A percentile compares a stretch with the other conserved stretches of the same genome.
phyloP scores from a whole-genome alignment of 2,888 invertebrate genomes.

The Anarsia innoxiella region DNA sequence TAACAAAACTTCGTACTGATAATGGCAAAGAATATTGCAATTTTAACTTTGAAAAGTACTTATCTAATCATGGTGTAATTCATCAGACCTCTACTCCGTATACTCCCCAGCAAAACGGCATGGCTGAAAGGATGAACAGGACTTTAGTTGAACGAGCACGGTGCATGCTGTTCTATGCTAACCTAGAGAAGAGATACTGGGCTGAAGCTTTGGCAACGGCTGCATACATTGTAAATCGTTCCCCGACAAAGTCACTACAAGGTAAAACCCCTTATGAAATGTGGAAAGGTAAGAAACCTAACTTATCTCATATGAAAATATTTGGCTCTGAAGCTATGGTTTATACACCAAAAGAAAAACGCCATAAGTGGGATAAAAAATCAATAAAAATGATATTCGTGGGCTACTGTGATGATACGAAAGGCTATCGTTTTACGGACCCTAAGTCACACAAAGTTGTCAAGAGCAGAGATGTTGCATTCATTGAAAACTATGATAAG shows the following conservation, averaged over 20 bases:
- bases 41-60: too few species aligned
- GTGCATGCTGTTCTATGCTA: slow-evolving; percentile 19
- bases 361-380: slow-evolving; percentile 14
- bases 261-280: slow-evolving; percentile 10
- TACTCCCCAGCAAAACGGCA: slow-evolving; percentile 31
- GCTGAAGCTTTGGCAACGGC: slow-evolving; percentile 13
- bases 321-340: slow-evolving; percentile 14
- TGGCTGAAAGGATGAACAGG: slow-evolving; percentile 26
- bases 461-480: slow-evolving; percentile 14
- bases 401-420: slow-evolving; percentile 14
- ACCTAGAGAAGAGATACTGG: slow-evolving; percentile 15
- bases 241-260: slow-evolving; percentile 7
- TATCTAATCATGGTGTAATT: slow-evolving; percentile 21
- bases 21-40: slow-evolving; percentile 16
- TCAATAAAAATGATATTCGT: slow-evolving; percentile 11
- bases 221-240: slow-evolving; percentile 12
- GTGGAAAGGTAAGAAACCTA: slow-evolving; percentile 13
- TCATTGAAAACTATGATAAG: slow-evolving; percentile 10
- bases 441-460: slow-evolving; percentile 1
- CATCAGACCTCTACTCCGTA: slow-evolving; percentile 25
- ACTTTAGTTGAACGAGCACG: slow-evolving; percentile 19
- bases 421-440: slow-evolving; percentile 12
- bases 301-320: slow-evolving; percentile 11
- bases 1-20: slow-evolving; percentile 13
- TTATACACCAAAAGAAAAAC: slow-evolving; percentile 12